Base-by-base conservation (phyloP, 2,113 vertebrate genomes). In the Isichthys henryi region DNA sequence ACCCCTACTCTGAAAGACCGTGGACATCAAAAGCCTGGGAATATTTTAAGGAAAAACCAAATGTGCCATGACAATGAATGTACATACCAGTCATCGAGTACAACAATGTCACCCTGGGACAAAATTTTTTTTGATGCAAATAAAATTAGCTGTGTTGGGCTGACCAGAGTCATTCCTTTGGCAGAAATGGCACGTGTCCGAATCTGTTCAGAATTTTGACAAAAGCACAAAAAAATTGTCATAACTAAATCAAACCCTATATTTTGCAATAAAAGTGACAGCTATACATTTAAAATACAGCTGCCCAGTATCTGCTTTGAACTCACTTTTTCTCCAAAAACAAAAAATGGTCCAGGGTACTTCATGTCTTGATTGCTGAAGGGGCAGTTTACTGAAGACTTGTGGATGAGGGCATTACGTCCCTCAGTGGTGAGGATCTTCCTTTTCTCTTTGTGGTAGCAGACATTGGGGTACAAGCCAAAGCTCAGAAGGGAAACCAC, bases 401-500 rank as follows among this genome's bases (percentile, higher is more conserved):
- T 99, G 94, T 99, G 98, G 94, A 99, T 98, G 62, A 99, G 97
- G 0, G 98, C 98, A 50, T 97, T 98, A 88, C 98, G 97, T 0
- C 98, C 98, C 94, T 99, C 98, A 0, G 98, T 98, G 88, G 98
- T 99, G 88, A 98, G 95, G 93, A 99, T 98, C 89, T 98, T 99
- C 92, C 98, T 96, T 92, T 99, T 99, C 92, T 99, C 98, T 90
- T 99, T 99, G 95, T 99, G 98, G 94, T 96, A 99, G 92, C 98
- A 99, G 31, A 99, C 98, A 0, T 98, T 99, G 77, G 98, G 98
- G 91, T 99, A 99, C 0, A 96, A 96, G 89, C 98, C 97, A 91
- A 97, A 99, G 46, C 97, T 97, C 92, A 99, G 94, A 88, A 99
- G 95, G 17, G 98, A 98, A 84, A 99, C 97, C 50, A 99, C 97